Percentiles rank a stretch among this genome's conserved stretches.
Conservation (phyloP, 2,113 vertebrate genomes). For the Ornithorhynchus anatinus region DNA sequence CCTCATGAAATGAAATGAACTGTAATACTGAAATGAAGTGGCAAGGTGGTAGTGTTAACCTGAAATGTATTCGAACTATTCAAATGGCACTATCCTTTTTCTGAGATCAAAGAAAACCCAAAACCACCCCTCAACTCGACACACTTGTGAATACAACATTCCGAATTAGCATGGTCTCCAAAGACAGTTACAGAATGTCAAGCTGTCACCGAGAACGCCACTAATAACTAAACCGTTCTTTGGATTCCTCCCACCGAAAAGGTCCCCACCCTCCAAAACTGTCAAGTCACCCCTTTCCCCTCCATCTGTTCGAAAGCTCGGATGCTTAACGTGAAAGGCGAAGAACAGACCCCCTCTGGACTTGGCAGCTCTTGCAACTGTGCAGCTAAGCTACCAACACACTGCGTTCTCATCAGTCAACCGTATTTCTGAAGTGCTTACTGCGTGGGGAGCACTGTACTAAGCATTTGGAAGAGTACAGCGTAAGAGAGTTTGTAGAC, state of each 20-base stretch:
- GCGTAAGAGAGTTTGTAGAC: too few species aligned
- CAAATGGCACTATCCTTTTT: conserved; percentile 21
- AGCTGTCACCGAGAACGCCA: conserved; percentile 15
- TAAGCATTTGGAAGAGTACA: too few species aligned
- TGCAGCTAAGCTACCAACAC: background rate
- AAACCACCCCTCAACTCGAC: background rate
- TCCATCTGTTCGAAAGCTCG: conserved; percentile 28
- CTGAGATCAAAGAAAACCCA: background rate
- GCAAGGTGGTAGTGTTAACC: conserved; percentile 4
- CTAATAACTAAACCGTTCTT: conserved; percentile 45
- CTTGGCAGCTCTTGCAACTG: background rate
- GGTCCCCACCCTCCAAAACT: conserved; percentile 6
- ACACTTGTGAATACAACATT: conserved; percentile 16
- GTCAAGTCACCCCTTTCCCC: background rate
- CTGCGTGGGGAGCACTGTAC: too few species aligned
- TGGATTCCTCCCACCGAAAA: conserved; percentile 24
- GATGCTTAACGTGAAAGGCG: conserved; percentile 9
- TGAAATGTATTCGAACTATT: conserved; percentile 21
- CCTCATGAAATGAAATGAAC: too few species aligned
- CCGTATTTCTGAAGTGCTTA: too few species aligned
- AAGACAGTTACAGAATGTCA: conserved; percentile 30
- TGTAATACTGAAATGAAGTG: too few species aligned
- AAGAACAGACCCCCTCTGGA: background rate
- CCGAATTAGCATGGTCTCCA: conserved; percentile 3
- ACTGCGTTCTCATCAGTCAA: too few species aligned